Base-by-base conservation (phyloP, 2,113 vertebrate genomes). In the Helogale parvula region DNA sequence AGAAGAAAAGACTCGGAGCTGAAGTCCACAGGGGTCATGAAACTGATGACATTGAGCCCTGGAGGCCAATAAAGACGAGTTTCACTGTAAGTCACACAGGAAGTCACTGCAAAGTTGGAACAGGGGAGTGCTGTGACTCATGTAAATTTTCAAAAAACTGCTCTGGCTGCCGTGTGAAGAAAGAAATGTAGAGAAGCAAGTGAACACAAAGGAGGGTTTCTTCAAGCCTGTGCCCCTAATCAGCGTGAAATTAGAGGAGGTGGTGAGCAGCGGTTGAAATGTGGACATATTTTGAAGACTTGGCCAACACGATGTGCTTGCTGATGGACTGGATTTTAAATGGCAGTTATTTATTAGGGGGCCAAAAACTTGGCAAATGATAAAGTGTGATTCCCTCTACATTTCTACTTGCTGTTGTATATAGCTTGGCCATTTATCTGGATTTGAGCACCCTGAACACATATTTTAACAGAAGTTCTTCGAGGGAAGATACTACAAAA, bases 391-490 rank as follows among this genome's bases (percentile, higher is more conserved):
- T 2, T 63, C 17, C 16, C 79, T 12, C n/a, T 31, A 31, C 17
- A 38, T 72, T 66, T 47, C 60, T 19, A 63, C 11, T 33, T 81
- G 31, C 38, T 57, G 4, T 88, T 33, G 57, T 50, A 31, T 15
- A 90, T 6, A n/a, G 13, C 25, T 4, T 72, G 35, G 23, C 23
- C 27, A 33, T 27, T 17, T 71, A 45, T 2, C 50, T 90, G 47
- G 38, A 82, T 45, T 66, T 45, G 23, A 74, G n/a, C 7, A 35
- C 11, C 5, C 23, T 60, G 23, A 63, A 69, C 16, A 41, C 41
- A 57, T 0, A 76, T 97, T 93, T 45, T 69, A 93, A 80, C 29
- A 89, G 38, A 71, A 69, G 12, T n/a, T 65, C 33, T 77, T 66
- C 3, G 6, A 41, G 82, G 41, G 27, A 60, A 85, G 29, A 47